Conservation (phyloP, 64 coral and sea anemone species). For the Porites lutea region DNA sequence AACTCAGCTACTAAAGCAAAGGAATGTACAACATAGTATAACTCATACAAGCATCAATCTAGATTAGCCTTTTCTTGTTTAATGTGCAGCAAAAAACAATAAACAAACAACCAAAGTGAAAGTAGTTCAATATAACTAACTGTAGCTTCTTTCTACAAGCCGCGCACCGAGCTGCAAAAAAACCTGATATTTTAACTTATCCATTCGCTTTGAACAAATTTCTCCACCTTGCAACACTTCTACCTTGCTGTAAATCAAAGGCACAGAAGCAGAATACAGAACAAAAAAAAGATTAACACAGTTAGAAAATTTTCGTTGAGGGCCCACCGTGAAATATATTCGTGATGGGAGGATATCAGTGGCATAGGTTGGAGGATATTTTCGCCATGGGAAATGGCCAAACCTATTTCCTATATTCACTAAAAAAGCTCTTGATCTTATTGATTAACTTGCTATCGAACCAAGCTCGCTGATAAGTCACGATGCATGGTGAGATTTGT, state of each 20-base stretch:
- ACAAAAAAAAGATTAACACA: constrained; percentile 13
- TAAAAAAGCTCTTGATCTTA: background rate
- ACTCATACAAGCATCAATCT: background rate
- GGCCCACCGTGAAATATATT: constrained; percentile 14
- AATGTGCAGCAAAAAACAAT: too few species aligned
- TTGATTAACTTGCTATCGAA: constrained; percentile 27
- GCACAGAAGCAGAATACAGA: background rate
- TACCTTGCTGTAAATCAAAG: too few species aligned
- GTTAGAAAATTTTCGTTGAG: background rate
- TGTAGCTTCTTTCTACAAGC: too few species aligned
- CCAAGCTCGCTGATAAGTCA: background rate
- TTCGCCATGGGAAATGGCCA: background rate
- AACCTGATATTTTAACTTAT: too few species aligned
- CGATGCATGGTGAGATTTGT: background rate
- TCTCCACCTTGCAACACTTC: too few species aligned
- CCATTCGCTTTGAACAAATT: too few species aligned
- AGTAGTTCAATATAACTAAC: too few species aligned
- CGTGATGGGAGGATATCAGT: background rate
- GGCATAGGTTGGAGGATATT: background rate
- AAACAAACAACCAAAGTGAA: too few species aligned
- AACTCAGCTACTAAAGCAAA: background rate
- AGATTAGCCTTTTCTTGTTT: background rate
- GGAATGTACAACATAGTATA: background rate
- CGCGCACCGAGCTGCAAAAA: too few species aligned
- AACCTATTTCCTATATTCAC: background rate